Conservation (phyloP, 1,140 invertebrate species). For the Drosophila navojoa region DNA sequence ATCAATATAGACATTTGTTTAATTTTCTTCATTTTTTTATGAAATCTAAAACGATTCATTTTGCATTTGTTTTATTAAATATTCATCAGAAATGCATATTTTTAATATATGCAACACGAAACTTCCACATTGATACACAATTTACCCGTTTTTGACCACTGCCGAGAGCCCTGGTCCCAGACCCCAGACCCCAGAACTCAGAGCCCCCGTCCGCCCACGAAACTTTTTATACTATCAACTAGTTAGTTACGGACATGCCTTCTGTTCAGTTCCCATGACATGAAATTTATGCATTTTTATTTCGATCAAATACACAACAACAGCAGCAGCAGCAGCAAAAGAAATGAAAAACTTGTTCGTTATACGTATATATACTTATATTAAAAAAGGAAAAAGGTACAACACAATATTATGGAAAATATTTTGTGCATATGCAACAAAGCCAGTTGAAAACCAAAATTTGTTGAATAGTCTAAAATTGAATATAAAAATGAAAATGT, state of each 20-base stretch:
- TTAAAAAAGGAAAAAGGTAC: slow-evolving; percentile 45
- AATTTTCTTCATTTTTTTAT: not conserved
- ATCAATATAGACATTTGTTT: not conserved
- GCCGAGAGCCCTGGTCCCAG: not conserved
- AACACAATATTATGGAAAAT: slow-evolving; percentile 64
- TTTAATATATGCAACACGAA: slow-evolving; percentile 24
- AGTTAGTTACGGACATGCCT: slow-evolving; percentile 40
- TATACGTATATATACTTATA: not conserved
- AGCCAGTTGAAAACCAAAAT: slow-evolving; percentile 48
- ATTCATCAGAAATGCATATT: slow-evolving; percentile 37
- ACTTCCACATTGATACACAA: slow-evolving; percentile 47
- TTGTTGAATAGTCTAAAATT: too few species aligned
- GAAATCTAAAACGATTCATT: slow-evolving; percentile 38
- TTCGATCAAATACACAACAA: slow-evolving; percentile 31
- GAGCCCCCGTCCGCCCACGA: not conserved
- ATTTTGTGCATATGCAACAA: slow-evolving; percentile 57
- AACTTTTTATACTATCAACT: not conserved
- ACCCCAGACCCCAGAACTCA: not conserved
- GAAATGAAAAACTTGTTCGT: slow-evolving; percentile 6
- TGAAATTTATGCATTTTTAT: slow-evolving; percentile 72
- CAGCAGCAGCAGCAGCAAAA: not conserved
- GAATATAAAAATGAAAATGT: slow-evolving; percentile 13
- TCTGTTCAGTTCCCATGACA: slow-evolving; percentile 71
- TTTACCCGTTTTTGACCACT: slow-evolving; percentile 43
- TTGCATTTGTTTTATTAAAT: slow-evolving; percentile 39